phyloP scores from a whole-genome alignment of 2,113 vertebrate genomes.

The Stigmatopora argus region DNA sequence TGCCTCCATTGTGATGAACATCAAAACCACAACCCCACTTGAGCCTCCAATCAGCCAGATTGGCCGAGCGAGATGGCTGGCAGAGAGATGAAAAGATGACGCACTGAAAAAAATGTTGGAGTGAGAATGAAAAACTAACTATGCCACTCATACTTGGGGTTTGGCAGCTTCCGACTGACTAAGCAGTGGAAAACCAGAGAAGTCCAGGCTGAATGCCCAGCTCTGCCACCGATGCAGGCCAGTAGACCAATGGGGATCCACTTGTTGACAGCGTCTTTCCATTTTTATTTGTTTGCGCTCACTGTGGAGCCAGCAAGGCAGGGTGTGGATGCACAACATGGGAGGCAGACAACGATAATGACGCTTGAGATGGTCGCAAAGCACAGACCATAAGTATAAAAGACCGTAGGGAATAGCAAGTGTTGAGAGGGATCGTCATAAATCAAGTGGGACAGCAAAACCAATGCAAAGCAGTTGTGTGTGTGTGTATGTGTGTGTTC shows the following conservation, averaged over 20 bases:
- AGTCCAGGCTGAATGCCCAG: constrained; percentile 45
- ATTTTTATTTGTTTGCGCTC: constrained; percentile 30
- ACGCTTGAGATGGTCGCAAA: constrained; percentile 37
- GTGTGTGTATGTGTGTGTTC: not conserved
- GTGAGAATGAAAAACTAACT: constrained; percentile 43
- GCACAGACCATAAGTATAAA: constrained; percentile 19
- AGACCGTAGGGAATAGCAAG: constrained; percentile 13
- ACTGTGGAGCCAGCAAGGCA: constrained; percentile 31
- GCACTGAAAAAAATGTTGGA: constrained; percentile 51
- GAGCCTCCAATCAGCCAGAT: constrained; percentile 56
- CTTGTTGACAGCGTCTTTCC: constrained; percentile 39
- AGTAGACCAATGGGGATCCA: constrained; percentile 42
- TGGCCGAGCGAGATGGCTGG: constrained; percentile 51
- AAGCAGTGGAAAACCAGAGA: constrained; percentile 39
- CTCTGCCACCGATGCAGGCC: constrained; percentile 45
- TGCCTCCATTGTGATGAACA: constrained; percentile 35
- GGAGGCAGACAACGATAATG: constrained; percentile 29
- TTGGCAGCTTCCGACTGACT: constrained; percentile 42
- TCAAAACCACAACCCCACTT: constrained; percentile 49
- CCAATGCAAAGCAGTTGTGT: constrained; percentile 13
- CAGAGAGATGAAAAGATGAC: constrained; percentile 56
- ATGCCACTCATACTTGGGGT: constrained; percentile 51
- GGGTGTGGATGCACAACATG: constrained; percentile 30
- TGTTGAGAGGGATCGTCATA: not conserved
- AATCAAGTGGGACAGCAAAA: constrained; percentile 12